These are phyloP conservation scores for Syrista parreyssii DNA, from an alignment of 2,888 invertebrate genomes.

Conservation along the genomic window DNA sequence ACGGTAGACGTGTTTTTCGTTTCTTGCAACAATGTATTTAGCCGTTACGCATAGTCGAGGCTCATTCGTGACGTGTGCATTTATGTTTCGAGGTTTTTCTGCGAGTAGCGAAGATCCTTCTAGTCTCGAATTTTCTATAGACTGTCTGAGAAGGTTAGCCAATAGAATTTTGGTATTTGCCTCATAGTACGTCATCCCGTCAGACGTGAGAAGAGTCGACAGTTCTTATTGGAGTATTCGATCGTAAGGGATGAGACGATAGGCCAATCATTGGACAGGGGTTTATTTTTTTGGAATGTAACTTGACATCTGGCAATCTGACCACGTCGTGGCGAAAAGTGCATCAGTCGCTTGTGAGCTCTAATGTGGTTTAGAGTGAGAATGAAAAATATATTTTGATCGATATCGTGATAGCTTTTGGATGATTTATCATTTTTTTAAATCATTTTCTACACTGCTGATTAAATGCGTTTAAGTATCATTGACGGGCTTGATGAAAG, in stretches of 20 bases:
- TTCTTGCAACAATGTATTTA: slow-evolving; percentile 15
- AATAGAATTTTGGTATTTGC: neutral
- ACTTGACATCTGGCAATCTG: neutral
- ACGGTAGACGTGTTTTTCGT: neutral
- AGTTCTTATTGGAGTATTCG: neutral
- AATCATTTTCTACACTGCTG: neutral
- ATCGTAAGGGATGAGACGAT: neutral
- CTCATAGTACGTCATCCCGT: neutral
- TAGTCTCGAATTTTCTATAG: neutral
- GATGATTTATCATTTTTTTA: neutral
- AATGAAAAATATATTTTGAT: neutral
- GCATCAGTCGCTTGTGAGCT: neutral
- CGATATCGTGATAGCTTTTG: neutral
- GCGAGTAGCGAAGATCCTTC: neutral
- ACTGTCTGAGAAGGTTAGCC: neutral
- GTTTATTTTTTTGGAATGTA: neutral
- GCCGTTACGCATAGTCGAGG: slow-evolving; percentile 5
- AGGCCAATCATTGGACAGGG: neutral
- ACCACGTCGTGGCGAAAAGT: neutral
- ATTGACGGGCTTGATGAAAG: neutral
- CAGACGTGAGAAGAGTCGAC: neutral
- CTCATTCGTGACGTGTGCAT: neutral
- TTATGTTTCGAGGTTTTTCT: neutral
- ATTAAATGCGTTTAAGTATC: neutral
- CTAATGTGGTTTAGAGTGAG: neutral